A percentile compares a stretch with the other conserved stretches of the same genome.
phyloP scores from a whole-genome alignment of 2,797 vertebrate genomes.

The Schizothorax lantsangensis region DNA sequence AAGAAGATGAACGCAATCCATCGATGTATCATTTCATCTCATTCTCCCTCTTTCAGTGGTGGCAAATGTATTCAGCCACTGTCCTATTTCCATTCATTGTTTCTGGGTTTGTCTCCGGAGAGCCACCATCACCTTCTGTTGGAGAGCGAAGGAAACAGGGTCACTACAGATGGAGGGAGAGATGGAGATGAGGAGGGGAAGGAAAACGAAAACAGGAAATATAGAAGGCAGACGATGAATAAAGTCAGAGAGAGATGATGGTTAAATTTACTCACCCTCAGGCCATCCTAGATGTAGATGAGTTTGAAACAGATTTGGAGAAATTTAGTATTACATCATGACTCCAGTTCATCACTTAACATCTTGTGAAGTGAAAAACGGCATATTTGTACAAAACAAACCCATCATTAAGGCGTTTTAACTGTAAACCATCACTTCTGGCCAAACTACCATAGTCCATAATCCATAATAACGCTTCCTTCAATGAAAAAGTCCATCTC shows the following conservation, averaged over 20 bases:
- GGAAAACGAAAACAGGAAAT: background rate
- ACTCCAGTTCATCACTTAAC: background rate
- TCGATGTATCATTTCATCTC: conserved; percentile 57
- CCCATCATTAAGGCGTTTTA: background rate
- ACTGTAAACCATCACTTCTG: background rate
- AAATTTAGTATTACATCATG: background rate
- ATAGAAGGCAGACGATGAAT: background rate
- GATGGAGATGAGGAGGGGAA: conserved; percentile 24
- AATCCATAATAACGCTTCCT: background rate
- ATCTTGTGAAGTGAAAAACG: background rate
- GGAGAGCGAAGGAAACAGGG: conserved; percentile 74
- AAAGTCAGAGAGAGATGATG: background rate
- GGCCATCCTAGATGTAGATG: background rate
- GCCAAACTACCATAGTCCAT: background rate
- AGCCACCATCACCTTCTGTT: conserved; percentile 57
- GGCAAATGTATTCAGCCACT: conserved; percentile 74
- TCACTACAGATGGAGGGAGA: conserved; percentile 62
- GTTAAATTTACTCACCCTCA: background rate
- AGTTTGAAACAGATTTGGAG: background rate
- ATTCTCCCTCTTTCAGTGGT: conserved; percentile 42
- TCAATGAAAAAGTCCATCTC: background rate
- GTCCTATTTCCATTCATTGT: conserved; percentile 77
- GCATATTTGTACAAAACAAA: background rate
- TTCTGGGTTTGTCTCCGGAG: conserved; percentile 65
- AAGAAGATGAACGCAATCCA: conserved; percentile 41